These are phyloP conservation scores for Acanthosepion lycidas DNA, from an alignment of 2,888 invertebrate genomes.

Conservation along the genomic window DNA sequence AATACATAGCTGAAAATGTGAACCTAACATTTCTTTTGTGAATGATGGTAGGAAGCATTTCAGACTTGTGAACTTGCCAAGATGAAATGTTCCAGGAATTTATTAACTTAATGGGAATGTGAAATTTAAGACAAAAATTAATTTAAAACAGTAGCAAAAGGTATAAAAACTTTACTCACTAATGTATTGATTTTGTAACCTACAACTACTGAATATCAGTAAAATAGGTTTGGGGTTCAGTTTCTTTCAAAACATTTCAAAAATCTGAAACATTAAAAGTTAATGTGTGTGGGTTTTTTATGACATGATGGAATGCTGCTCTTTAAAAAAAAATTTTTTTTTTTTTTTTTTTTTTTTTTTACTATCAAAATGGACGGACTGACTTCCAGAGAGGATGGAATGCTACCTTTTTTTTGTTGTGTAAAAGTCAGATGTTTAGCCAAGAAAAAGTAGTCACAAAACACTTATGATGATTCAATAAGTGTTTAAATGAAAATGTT, in stretches of 20 bases:
- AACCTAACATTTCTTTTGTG: no score
- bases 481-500: no score
- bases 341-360: no score
- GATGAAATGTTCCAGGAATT: no score
- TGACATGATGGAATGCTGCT: not conserved
- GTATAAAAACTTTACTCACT: no score
- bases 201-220: conserved; percentile 33
- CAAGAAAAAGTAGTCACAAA: conserved; percentile 33
- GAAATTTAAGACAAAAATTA: no score
- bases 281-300: not conserved
- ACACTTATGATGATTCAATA: not conserved
- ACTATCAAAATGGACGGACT: conserved; percentile 33
- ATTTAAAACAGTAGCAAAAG: no score
- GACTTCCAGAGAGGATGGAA: not conserved
- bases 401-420: not conserved
- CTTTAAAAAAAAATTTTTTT: not conserved
- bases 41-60: no score
- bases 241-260: not conserved
- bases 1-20: no score
- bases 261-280: not conserved
- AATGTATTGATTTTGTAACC: no score
- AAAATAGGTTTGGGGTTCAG: not conserved
- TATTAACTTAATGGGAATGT: no score
- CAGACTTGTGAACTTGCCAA: no score
- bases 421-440: not conserved